Conservation (phyloP, 2,113 vertebrate species). For the Apaloderma vittatum region DNA sequence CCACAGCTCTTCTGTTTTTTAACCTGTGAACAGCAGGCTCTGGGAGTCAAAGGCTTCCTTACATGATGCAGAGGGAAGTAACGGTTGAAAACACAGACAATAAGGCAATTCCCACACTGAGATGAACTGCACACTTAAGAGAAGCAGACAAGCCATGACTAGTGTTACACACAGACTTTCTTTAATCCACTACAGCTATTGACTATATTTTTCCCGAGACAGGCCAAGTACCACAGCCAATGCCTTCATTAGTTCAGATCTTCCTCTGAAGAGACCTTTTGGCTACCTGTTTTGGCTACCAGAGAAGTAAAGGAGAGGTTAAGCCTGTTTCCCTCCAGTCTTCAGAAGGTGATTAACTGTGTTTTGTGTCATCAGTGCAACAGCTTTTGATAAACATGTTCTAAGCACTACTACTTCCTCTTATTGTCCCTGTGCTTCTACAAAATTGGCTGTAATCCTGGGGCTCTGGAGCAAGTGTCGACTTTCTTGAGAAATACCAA, state of each 20-base stretch:
- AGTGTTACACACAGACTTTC: neutral
- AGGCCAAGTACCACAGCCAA: neutral
- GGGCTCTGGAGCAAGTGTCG: neutral
- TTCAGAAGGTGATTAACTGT: neutral
- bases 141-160: neutral
- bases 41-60: neutral
- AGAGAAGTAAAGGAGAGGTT: neutral
- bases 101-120: neutral
- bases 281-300: neutral
- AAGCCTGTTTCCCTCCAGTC: neutral
- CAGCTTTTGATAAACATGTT: neutral
- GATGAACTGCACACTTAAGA: neutral
- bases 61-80: rapidly evolving
- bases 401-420: neutral
- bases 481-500: neutral
- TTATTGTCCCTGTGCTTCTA: neutral
- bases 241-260: neutral
- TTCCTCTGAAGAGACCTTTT: neutral
- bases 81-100: neutral
- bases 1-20: neutral
- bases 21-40: neutral
- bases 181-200: neutral
- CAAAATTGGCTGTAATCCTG: neutral
- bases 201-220: neutral
- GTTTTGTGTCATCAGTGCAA: neutral